A percentile compares a stretch with the other conserved stretches of the same genome.
Conservation (phyloP, 2,888 invertebrate species). For the Acrobasis repandana region DNA sequence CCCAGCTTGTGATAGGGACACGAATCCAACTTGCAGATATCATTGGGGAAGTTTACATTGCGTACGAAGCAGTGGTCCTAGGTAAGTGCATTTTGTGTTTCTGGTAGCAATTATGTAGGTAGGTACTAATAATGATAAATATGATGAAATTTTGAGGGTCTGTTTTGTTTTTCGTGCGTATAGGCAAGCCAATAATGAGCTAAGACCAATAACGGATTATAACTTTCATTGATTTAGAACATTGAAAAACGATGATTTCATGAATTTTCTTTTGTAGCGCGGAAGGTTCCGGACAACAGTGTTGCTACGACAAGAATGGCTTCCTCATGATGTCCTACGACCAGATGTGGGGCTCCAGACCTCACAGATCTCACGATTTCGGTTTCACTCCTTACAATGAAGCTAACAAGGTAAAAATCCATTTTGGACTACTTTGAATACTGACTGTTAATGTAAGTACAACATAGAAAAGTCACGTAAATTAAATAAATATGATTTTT, state of each 20-base stretch:
- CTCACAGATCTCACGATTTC: conserved; percentile 93
- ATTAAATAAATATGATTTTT: too few relatives aligned
- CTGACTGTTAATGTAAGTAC: neutral
- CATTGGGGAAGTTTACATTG: conserved; percentile 96
- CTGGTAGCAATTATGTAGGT: neutral
- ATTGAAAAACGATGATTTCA: too few relatives aligned
- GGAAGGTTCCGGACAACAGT: conserved; percentile 97
- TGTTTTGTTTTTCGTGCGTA: too few relatives aligned
- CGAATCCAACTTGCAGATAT: conserved; percentile 93
- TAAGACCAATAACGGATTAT: too few relatives aligned
- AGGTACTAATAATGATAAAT: too few relatives aligned
- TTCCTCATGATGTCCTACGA: conserved; percentile 97
- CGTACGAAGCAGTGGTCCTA: conserved; percentile 94
- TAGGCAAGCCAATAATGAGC: too few relatives aligned
- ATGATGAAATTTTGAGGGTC: too few relatives aligned
- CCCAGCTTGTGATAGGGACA: conserved; percentile 94
- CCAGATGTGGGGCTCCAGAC: conserved; percentile 96
- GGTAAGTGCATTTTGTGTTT: conserved; percentile 85
- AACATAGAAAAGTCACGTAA: too few relatives aligned
- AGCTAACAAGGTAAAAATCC: conserved; percentile 90
- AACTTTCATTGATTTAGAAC: too few relatives aligned
- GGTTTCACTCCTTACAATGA: conserved; percentile 97
- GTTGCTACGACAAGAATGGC: conserved; percentile 97
- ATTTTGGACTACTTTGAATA: neutral
- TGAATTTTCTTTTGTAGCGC: conserved; percentile 75